Base-by-base conservation (phyloP, 2,888 invertebrate species). In the Pocota personata region DNA sequence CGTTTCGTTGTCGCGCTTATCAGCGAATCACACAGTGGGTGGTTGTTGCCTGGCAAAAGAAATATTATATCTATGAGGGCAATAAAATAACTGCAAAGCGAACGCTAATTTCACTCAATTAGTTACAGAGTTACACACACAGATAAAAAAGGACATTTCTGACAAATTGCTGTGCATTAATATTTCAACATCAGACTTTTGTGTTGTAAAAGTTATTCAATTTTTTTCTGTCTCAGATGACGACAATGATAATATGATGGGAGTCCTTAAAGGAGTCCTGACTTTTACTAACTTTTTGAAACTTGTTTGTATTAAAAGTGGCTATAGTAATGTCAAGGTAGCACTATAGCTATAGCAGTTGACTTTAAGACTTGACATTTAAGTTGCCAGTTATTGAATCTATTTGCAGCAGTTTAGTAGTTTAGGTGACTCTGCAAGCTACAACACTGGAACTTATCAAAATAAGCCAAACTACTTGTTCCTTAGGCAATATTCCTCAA, bases 81-180 rank as follows among this genome's bases (percentile, higher is more conserved):
- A 27, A 86, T 86, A 86, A 86, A 82, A 66, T 67, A 50, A 30
- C 52, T 69, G 57, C 57, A 4, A 76, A 62, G 58, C 27, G 30
- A 76, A 75, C 80, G 82, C 72, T 86, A 86, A 86, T 82, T 77
- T 76, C 24, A 16, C 40, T 55, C 82, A 77, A 86, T 86, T 82
- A 86, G 72, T 72, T 77, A 57, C 82, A 82, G 76, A 67, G 16
- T 79, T 62, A 43, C 46, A 67, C 60, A 40, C 46, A 73, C 46
- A 58, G 43, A 60, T 7, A 16, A 10, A 30, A 55, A n/a, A 48
- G 75, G 40, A 64, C 50, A 73, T 60, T 73, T 10, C 27, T 48
- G 67, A 67, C 58, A 76, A 67, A 76, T 57, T 19, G 48, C 48
- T 67, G 16, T 32, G 37, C 37, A 76, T 35, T 76, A 76, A 14